Conservation (phyloP, 2,797 vertebrate genomes). For the Galagoides demidoff region DNA sequence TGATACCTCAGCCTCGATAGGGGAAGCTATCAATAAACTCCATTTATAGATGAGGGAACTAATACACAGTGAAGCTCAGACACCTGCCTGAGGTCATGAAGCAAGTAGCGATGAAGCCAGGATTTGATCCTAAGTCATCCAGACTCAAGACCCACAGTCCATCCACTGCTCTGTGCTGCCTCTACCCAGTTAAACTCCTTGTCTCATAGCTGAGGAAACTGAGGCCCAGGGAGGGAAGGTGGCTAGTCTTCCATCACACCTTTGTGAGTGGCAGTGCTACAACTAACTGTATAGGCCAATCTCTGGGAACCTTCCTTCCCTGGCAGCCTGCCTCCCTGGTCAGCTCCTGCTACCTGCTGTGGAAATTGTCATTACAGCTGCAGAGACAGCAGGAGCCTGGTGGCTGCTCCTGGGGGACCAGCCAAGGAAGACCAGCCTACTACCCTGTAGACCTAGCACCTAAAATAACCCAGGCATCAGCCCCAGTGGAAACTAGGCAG, state of each 20-base stretch:
- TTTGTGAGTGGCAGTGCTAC: not conserved
- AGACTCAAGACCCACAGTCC: not conserved
- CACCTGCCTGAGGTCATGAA: not conserved
- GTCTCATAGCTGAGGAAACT: not conserved
- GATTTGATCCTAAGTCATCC: not conserved
- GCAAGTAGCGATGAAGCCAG: not conserved
- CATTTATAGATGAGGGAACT: not conserved
- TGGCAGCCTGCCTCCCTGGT: not conserved
- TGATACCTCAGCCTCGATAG: not conserved
- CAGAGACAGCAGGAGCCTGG: not conserved
- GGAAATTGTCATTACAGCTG: constrained; percentile 13
- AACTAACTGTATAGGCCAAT: not conserved
- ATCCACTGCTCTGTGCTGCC: not conserved
- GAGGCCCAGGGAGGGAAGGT: not conserved
- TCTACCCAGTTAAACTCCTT: not conserved
- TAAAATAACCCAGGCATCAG: constrained; percentile 66
- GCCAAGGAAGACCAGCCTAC: constrained; percentile 59
- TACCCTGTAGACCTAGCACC: constrained; percentile 57
- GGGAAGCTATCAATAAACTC: not conserved
- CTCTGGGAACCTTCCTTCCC: not conserved
- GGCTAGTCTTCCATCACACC: not conserved
- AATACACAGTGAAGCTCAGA: not conserved
- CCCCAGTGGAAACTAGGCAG: constrained; percentile 42
- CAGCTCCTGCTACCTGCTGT: not conserved
- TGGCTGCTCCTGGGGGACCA: constrained; percentile 21